Percentiles rank a stretch among this genome's conserved stretches.
These are phyloP conservation scores for Eptesicus fuscus DNA, from an alignment of 2,113 vertebrate genomes.

Conservation along the genomic window DNA sequence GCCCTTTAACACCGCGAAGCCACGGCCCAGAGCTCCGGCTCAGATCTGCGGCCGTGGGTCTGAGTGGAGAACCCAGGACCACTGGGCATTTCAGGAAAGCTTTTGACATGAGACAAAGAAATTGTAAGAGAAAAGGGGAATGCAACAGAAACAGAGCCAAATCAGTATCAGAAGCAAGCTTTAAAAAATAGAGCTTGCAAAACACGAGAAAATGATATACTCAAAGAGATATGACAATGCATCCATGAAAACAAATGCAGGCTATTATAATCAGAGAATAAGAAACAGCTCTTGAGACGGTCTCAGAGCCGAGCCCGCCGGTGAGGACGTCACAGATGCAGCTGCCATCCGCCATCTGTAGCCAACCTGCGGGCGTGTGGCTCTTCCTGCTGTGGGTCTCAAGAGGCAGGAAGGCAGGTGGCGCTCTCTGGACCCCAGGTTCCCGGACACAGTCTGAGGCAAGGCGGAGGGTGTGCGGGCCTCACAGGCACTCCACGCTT, in stretches of 20 bases:
- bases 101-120: background rate
- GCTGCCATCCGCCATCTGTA: background rate
- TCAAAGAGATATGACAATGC: background rate
- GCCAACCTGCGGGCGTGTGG: background rate
- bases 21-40: background rate
- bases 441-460: slow-evolving; percentile 72
- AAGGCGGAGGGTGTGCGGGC: slow-evolving; percentile 69
- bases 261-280: background rate
- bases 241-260: background rate
- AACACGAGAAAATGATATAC: background rate
- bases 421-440: background rate
- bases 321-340: background rate
- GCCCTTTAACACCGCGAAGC: too few species aligned
- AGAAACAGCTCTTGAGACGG: background rate
- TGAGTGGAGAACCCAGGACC: background rate
- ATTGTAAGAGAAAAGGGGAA: background rate
- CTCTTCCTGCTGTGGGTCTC: background rate
- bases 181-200: background rate
- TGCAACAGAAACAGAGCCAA: background rate
- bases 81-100: background rate
- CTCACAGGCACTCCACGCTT: slow-evolving; percentile 53
- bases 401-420: background rate
- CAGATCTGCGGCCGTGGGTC: background rate
- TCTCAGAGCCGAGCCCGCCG: background rate
- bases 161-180: background rate